phyloP scores from a whole-genome alignment of 2,797 vertebrate genomes.

The Columba guinea region DNA sequence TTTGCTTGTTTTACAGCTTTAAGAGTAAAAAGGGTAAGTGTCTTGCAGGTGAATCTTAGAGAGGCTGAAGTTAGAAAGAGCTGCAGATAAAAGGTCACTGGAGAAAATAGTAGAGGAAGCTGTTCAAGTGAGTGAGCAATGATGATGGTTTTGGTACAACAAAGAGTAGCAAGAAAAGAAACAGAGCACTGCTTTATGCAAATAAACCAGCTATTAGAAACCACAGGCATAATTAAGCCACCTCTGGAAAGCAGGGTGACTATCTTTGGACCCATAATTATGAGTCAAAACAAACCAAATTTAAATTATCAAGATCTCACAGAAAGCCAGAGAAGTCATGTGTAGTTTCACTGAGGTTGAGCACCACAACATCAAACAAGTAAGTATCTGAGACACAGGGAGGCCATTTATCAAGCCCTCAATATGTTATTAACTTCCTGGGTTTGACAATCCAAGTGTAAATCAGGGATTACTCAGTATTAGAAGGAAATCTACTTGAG shows the following conservation, averaged over 20 bases:
- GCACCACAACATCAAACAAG: neutral
- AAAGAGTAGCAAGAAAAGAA: neutral
- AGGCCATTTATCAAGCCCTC: neutral
- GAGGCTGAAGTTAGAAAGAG: neutral
- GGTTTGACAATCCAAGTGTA: conserved; percentile 1
- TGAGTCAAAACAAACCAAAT: neutral
- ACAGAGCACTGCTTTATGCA: neutral
- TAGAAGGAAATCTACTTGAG: conserved; percentile 41
- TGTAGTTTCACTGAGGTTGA: neutral
- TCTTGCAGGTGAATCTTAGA: neutral
- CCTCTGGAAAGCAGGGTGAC: neutral
- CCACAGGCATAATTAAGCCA: neutral
- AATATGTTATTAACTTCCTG: neutral
- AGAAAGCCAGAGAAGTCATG: neutral
- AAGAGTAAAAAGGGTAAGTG: neutral
- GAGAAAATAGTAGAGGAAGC: neutral
- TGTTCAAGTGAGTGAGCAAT: neutral
- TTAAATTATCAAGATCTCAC: neutral
- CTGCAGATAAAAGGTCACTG: neutral
- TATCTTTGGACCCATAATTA: neutral
- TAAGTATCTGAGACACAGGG: neutral
- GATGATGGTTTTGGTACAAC: neutral
- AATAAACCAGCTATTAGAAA: neutral
- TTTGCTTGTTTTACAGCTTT: neutral
- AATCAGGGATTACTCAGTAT: conserved; percentile 30